phyloP scores from a whole-genome alignment of 2,797 vertebrate genomes.

The Myioborus miniatus region DNA sequence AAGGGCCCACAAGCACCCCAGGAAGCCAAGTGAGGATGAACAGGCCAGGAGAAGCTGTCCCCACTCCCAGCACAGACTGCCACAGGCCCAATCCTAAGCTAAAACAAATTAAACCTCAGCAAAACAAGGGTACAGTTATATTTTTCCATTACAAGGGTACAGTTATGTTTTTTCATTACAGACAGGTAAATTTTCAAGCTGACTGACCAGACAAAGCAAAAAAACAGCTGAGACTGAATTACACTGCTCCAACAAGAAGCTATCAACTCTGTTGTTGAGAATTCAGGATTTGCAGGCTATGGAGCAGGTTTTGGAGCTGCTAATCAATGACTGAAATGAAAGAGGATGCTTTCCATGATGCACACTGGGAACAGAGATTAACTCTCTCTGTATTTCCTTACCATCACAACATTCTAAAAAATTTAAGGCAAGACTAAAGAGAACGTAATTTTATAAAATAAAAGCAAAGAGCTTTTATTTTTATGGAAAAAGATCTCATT shows the following conservation, averaged over 20 bases:
- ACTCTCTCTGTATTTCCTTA: not conserved
- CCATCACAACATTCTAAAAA: not conserved
- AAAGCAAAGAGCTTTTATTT: not conserved
- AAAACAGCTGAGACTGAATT: not conserved
- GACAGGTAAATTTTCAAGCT: constrained; percentile 23
- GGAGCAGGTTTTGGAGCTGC: not conserved
- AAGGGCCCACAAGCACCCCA: not conserved
- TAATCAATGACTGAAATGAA: constrained; percentile 14
- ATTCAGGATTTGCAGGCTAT: not conserved
- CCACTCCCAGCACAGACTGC: not conserved
- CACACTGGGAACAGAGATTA: not conserved
- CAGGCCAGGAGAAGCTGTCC: too few species aligned
- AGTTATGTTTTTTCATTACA: not conserved
- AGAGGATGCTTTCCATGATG: not conserved
- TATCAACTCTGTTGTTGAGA: not conserved
- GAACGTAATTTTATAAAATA: not conserved
- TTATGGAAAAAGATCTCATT: not conserved
- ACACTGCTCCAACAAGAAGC: not conserved
- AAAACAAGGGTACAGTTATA: not conserved
- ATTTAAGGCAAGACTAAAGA: not conserved
- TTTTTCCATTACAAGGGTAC: not conserved
- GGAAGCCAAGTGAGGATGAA: rapidly evolving
- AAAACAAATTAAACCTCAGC: not conserved
- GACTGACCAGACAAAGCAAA: not conserved
- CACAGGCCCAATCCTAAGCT: not conserved